Evolutionary conservation across 2,113 vertebrate species (phyloP).

Genomic region (Plecotus auritus): DNA sequence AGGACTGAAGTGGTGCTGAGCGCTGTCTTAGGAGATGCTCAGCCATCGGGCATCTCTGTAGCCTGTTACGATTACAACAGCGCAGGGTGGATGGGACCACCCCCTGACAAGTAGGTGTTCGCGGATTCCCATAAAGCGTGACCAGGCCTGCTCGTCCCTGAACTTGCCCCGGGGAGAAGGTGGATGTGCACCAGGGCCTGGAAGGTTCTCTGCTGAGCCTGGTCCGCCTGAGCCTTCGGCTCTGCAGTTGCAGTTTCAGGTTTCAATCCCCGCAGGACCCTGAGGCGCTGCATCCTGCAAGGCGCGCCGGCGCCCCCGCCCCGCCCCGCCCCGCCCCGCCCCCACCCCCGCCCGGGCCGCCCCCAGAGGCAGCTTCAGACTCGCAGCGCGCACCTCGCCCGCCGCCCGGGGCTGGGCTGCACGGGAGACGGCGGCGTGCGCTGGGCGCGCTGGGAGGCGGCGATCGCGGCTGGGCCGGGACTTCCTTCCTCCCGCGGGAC

Average conservation of each 20-base stretch:
- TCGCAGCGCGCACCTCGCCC: not conserved
- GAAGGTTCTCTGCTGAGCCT: not conserved
- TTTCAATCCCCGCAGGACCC: slow-evolving; percentile 26
- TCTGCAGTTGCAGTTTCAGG: slow-evolving; percentile 46
- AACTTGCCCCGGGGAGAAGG: not conserved
- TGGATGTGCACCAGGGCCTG: too few relatives aligned
- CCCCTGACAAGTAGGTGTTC: not conserved
- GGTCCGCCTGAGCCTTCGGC: not conserved
- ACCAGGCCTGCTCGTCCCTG: not conserved
- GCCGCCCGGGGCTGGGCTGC: not conserved
- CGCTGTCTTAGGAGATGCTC: not conserved
- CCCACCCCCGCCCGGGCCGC: fast-evolving
- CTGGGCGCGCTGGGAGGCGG: slow-evolving; percentile 39
- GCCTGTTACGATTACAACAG: not conserved
- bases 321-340: not conserved
- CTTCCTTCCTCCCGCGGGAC: slow-evolving; percentile 66
- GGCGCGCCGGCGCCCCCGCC: not conserved
- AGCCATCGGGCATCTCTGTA: not conserved
- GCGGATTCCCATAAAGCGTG: not conserved
- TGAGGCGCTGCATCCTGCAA: not conserved
- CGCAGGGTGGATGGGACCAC: not conserved
- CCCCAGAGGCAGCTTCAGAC: not conserved
- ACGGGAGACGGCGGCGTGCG: not conserved
- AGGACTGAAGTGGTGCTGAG: not conserved
- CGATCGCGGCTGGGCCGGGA: slow-evolving; percentile 57